Percentiles rank a stretch among this genome's conserved stretches.
These are phyloP conservation scores for Macrochelys suwanniensis DNA, from an alignment of 2,797 vertebrate genomes.

Conservation along the genomic window DNA sequence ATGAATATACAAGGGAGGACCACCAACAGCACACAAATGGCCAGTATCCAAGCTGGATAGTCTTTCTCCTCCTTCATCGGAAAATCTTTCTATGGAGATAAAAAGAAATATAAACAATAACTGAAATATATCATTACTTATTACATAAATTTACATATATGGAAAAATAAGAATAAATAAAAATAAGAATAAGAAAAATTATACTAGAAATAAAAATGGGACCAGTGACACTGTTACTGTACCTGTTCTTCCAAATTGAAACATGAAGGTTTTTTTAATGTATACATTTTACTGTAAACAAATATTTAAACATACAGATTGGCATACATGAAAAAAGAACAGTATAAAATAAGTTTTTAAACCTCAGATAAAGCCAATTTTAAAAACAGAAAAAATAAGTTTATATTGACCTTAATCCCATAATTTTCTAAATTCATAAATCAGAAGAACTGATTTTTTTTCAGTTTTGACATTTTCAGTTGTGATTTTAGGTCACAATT, in stretches of 20 bases:
- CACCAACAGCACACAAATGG: conserved; percentile 83
- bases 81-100: conserved; percentile 82
- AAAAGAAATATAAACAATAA: conserved; percentile 7
- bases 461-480: too few relatives aligned
- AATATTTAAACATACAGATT: neutral
- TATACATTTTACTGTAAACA: neutral
- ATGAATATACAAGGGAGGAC: conserved; percentile 82
- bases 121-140: neutral
- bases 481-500: too few relatives aligned
- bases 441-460: too few relatives aligned
- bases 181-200: too few relatives aligned
- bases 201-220: neutral
- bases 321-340: neutral
- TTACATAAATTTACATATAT: neutral
- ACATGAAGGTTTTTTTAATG: neutral
- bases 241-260: neutral
- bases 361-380: too few relatives aligned
- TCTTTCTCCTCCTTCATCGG: conserved; percentile 81
- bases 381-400: too few relatives aligned
- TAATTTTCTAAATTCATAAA: too few relatives aligned
- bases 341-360: too few relatives aligned
- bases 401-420: too few relatives aligned
- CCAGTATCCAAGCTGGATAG: conserved; percentile 89
- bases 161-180: neutral
- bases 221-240: neutral